Percentiles rank a stretch among this genome's conserved stretches.
Evolutionary conservation across 2,888 invertebrate species (phyloP).

Genomic region (Stenichneumon culpator): DNA sequence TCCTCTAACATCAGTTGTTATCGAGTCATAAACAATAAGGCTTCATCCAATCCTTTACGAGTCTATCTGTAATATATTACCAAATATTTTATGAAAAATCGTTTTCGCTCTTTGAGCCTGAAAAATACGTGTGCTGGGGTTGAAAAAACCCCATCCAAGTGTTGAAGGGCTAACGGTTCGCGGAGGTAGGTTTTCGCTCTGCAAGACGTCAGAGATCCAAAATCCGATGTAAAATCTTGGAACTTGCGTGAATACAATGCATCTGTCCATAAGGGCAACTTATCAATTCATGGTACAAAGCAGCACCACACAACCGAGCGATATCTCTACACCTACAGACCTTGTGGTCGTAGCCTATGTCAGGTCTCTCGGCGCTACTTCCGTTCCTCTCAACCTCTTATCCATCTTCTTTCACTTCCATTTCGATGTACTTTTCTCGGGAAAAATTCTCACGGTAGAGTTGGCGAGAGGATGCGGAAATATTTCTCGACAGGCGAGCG

Average conservation of each 20-base stretch:
- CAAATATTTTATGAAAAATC: too few relatives aligned
- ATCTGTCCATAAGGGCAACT: background rate
- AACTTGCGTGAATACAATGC: background rate
- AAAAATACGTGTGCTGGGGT: too few relatives aligned
- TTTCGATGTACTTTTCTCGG: conserved; percentile 37
- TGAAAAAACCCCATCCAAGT: too few relatives aligned
- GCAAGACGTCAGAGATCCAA: background rate
- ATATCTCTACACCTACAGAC: background rate
- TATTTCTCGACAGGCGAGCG: conserved; percentile 58
- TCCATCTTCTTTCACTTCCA: conserved; percentile 35
- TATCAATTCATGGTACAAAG: background rate
- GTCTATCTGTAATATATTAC: too few relatives aligned
- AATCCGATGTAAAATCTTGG: background rate
- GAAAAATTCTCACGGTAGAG: conserved; percentile 44
- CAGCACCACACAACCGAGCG: background rate
- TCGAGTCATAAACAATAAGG: too few relatives aligned
- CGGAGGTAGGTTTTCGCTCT: too few relatives aligned
- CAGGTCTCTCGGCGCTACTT: conserved; percentile 2
- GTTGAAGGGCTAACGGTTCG: too few relatives aligned
- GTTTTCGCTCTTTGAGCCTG: too few relatives aligned
- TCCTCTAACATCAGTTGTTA: too few relatives aligned
- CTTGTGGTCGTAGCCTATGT: conserved; percentile 5
- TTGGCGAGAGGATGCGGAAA: conserved; percentile 44
- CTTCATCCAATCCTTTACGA: too few relatives aligned
- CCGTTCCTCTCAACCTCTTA: conserved; percentile 17